Percentiles rank a stretch among this genome's conserved stretches.
Evolutionary conservation across 2,888 invertebrate genomes (phyloP).

Genomic region (Chironomus riparius): DNA sequence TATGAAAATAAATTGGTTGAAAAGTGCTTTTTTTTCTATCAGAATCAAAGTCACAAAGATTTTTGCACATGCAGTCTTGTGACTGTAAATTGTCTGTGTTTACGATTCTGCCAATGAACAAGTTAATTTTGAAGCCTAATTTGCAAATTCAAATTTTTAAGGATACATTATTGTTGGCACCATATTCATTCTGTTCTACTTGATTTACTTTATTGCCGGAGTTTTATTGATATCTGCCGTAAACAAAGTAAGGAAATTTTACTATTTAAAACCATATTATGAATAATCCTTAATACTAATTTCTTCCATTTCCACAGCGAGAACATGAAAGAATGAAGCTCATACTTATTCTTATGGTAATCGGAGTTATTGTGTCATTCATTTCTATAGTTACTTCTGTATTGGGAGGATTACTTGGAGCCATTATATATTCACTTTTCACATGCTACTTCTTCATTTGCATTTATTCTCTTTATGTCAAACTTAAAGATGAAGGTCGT

Average conservation of each 20-base stretch:
- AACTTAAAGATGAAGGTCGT: neutral
- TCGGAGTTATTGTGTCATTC: neutral
- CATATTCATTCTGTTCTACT: neutral
- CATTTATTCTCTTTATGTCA: slow-evolving; percentile 15
- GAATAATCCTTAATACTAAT: neutral
- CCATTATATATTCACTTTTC: neutral
- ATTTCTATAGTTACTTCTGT: neutral
- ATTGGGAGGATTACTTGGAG: neutral
- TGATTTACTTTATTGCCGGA: neutral
- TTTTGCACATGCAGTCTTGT: too few relatives aligned
- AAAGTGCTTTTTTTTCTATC: too few relatives aligned
- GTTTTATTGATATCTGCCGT: neutral
- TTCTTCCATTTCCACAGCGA: neutral
- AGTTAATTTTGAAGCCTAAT: too few relatives aligned
- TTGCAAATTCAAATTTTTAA: too few relatives aligned
- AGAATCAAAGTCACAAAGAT: too few relatives aligned
- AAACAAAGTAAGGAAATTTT: neutral
- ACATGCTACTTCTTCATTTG: slow-evolving; percentile 6
- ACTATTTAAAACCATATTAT: too few relatives aligned
- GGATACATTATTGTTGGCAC: neutral
- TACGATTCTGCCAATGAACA: too few relatives aligned
- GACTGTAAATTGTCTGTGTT: too few relatives aligned
- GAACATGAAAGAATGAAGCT: neutral
- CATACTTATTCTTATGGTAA: neutral
- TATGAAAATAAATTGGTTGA: too few relatives aligned